phyloP scores from a whole-genome alignment of 2,888 invertebrate genomes.

The Acleris cristana region DNA sequence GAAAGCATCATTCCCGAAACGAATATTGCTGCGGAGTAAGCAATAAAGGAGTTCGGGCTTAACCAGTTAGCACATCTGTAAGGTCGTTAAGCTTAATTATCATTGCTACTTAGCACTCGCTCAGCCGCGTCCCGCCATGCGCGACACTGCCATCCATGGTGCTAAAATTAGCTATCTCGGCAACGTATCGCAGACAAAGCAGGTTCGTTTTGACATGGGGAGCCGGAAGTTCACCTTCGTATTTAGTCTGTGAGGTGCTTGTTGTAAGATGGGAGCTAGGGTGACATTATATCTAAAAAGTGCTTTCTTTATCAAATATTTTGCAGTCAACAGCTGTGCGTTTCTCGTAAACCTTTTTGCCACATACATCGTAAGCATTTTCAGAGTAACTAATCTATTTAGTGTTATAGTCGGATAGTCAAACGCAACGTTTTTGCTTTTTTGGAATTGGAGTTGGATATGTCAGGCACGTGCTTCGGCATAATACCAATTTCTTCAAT shows the following conservation, averaged over 20 bases:
- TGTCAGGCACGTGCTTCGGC: too few relatives aligned
- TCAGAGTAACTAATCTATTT: too few relatives aligned
- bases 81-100: slow-evolving; percentile 76
- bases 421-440: too few relatives aligned
- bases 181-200: slow-evolving; percentile 15
- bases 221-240: slow-evolving; percentile 13
- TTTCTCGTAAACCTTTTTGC: too few relatives aligned
- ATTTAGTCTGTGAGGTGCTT: slow-evolving; percentile 2
- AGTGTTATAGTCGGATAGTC: too few relatives aligned
- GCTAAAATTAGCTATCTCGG: slow-evolving; percentile 33
- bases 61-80: slow-evolving; percentile 76
- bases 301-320: too few relatives aligned
- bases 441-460: too few relatives aligned
- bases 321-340: too few relatives aligned
- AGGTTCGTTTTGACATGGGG: slow-evolving; percentile 23
- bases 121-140: slow-evolving; percentile 45
- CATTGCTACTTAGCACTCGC: slow-evolving; percentile 66
- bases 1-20: slow-evolving; percentile 61
- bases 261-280: not conserved
- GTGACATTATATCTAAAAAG: not conserved
- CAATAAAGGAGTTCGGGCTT: slow-evolving; percentile 66
- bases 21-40: slow-evolving; percentile 75
- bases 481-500: too few relatives aligned
- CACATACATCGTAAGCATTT: too few relatives aligned
- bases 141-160: slow-evolving; percentile 49